Evolutionary conservation across 2,113 vertebrate species (phyloP), one percentile per base, ranked within the genome.

Genomic region (Procavia capensis): DNA sequence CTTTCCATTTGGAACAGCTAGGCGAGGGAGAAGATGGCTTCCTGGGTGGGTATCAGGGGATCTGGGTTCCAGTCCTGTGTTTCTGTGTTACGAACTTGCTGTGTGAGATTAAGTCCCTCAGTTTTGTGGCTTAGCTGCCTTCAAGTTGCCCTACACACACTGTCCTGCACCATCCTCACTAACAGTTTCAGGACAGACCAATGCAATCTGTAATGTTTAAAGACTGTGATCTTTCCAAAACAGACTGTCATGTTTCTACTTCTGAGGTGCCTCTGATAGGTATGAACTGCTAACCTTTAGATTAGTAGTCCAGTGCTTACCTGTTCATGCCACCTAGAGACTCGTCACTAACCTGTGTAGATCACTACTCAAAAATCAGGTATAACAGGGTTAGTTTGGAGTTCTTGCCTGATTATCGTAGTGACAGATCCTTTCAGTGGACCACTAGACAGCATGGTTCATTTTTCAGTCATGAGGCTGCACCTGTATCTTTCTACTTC

Each of bases 361-460:
- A 2, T 85, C 19, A 45, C 2, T 76, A 39, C 88, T 81, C 27
- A 25, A 84, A n/a, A 95, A 76, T 9, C 34, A 66, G 34, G 9
- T 70, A 17, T 81, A 43, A 75, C 9, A 93, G 17, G 9, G 0
- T 93, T 7, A 19, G 11, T 90, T 82, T 87, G 61, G 76, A 91
- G 39, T 86, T 93, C 88, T 50, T 64, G 7, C 24, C 27, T 50
- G 82, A 3, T 43, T 31, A 29, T 61, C 66, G 79, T 84, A 78
- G 24, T 75, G 25, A 16, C 4, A 84, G 47, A 85, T 64, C 6
- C 8, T 89, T 91, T 95, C 74, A 81, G 22, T 22, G 24, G 89
- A 86, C 63, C 86, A 89, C 89, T 82, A 39, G 64, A 88, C 41
- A 91, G 50, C 8, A 45, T 90, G 76, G 29, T 8, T 86, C 74